phyloP scores from a whole-genome alignment of 2,113 vertebrate genomes.

The Hirundichthys speculiger region DNA sequence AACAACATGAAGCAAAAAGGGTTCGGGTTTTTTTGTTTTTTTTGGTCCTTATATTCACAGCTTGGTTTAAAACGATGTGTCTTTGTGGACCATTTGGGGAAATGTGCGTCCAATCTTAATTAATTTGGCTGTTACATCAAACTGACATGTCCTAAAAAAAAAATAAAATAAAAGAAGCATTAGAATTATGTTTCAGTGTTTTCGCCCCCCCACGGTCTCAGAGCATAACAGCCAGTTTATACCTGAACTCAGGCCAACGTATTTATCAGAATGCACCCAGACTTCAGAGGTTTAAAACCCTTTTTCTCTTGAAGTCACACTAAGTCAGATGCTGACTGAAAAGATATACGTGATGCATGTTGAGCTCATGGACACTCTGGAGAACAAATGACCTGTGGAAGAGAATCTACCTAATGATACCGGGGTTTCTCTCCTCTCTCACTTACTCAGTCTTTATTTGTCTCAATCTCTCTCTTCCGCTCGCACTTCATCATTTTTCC shows the following conservation, averaged over 20 bases:
- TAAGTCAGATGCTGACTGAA: conserved; percentile 47
- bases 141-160: too few species aligned
- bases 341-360: conserved; percentile 32
- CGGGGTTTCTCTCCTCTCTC: conserved; percentile 64
- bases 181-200: too few species aligned
- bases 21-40: too few species aligned
- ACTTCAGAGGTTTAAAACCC: neutral
- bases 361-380: conserved; percentile 31
- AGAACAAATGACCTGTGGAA: conserved; percentile 63
- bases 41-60: too few species aligned
- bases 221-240: conserved; percentile 8
- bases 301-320: conserved; percentile 15
- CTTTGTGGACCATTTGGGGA: too few species aligned
- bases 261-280: neutral
- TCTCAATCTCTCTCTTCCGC: conserved; percentile 40
- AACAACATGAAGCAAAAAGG: too few species aligned
- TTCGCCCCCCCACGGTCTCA: conserved; percentile 4
- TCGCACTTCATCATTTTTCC: conserved; percentile 68
- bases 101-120: too few species aligned
- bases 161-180: too few species aligned
- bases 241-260: neutral
- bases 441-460: conserved; percentile 67
- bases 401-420: conserved; percentile 57
- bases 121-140: too few species aligned
- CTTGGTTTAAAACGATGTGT: too few species aligned